phyloP scores from a whole-genome alignment of 2,888 invertebrate genomes.

The Empis livida region DNA sequence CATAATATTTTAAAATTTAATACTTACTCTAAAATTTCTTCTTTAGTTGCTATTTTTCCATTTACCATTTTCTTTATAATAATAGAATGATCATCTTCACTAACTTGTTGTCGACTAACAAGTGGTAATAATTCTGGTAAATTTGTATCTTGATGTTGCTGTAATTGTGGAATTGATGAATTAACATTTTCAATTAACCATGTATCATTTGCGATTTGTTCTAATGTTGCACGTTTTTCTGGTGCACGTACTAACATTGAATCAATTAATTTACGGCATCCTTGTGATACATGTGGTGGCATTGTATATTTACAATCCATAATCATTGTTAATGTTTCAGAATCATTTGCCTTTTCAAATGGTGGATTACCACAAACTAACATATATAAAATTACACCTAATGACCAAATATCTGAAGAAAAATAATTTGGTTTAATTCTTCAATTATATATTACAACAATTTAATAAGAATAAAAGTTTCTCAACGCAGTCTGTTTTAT shows the following conservation, averaged over 20 bases:
- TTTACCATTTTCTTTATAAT: constrained; percentile 94
- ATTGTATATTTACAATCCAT: constrained; percentile 98
- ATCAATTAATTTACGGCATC: constrained; percentile 81
- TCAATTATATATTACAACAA: too few relatives aligned
- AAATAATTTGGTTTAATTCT: too few relatives aligned
- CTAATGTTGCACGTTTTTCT: constrained; percentile 72
- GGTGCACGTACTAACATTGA: constrained; percentile 92
- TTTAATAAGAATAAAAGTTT: too few relatives aligned
- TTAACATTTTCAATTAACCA: constrained; percentile 57
- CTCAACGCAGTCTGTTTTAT: too few relatives aligned
- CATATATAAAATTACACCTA: constrained; percentile 98
- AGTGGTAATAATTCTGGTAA: constrained; percentile 61
- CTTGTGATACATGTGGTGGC: constrained; percentile 72
- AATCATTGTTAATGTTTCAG: constrained; percentile 98
- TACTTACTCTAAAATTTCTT: constrained; percentile 78
- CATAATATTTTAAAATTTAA: not conserved
- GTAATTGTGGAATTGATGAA: constrained; percentile 8
- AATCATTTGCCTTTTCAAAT: constrained; percentile 98
- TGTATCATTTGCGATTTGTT: constrained; percentile 73
- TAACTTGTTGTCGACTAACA: constrained; percentile 77
- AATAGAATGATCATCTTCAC: constrained; percentile 79
- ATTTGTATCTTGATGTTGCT: constrained; percentile 39
- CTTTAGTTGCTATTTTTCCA: constrained; percentile 87
- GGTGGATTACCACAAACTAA: constrained; percentile 94
- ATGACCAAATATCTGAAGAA: constrained; percentile 84